Base-by-base conservation (phyloP, 2,888 invertebrate species). In the Platerodrilus igneus region DNA sequence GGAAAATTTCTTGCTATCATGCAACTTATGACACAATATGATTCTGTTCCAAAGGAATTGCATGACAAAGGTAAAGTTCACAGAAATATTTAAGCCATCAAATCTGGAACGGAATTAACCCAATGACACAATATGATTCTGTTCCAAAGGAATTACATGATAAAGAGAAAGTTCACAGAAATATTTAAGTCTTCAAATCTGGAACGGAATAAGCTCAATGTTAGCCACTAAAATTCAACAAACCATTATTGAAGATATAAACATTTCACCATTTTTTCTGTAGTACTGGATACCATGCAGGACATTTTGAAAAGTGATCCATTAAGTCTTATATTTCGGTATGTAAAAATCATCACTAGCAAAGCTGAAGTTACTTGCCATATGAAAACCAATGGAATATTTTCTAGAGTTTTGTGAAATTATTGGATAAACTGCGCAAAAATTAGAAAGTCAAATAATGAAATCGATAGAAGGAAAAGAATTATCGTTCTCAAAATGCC, bases 241-340 rank as follows among this genome's bases (percentile, higher is more conserved):
- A 15, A 22, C 15, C 16, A 15, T 14, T 13, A n/a, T 4, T 14
- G 20, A 20, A 21, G n/a, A 32, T 22, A 32, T 4, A 20, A 14
- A 9, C n/a, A n/a, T n/a, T n/a, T n/a, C 2, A 3, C 7, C 2
- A 16, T 32, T 22, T 32, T 32, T 32, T 21, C 31, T 14, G 9
- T 32, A 22, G 22, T 32, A n/a, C 5, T 11, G 2, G 31, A 32
- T 14, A 21, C 31, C 6, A 32, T 22, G 9, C 22, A 32, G n/a
- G 31, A 32, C 15, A 21, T 22, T 15, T 32, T 22, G 15, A 32
- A 22, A 32, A 22, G 7, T 32, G 22, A 32, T 22, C 31, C 14
- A 15, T 4, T 32, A 5, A 19, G 10, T 13, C 15, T 19, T 8
- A 15, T 32, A 11, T 11, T 20, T 7, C 10, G 21, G n/a, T 32